phyloP scores from a whole-genome alignment of 2,888 invertebrate genomes.

The Microctonus aethiopoides region DNA sequence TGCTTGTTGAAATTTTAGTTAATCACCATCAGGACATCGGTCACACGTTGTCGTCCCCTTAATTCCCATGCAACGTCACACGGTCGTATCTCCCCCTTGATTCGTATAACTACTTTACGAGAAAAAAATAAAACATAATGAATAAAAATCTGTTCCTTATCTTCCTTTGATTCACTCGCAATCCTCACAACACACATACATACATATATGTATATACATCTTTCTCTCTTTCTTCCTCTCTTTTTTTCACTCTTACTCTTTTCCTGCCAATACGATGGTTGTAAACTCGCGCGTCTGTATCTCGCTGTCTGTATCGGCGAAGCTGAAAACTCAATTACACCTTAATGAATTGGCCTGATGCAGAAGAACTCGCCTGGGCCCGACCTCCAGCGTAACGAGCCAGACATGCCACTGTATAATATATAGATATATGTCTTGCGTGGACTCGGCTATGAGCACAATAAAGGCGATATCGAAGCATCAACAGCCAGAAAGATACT shows the following conservation, averaged over 20 bases:
- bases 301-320: constrained; percentile 58
- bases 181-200: constrained; percentile 12
- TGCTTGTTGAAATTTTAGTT: constrained; percentile 65
- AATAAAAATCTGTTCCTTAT: constrained; percentile 17
- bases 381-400: constrained; percentile 38
- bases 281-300: constrained; percentile 53
- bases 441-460: background rate
- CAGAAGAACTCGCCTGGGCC: constrained; percentile 41
- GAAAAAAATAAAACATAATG: background rate
- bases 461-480: background rate
- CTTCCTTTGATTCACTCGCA: constrained; percentile 22
- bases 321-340: constrained; percentile 67
- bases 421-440: background rate
- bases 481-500: background rate
- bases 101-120: background rate
- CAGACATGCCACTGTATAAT: constrained; percentile 37
- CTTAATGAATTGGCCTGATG: constrained; percentile 64
- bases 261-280: background rate
- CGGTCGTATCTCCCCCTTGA: background rate
- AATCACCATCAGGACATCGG: constrained; percentile 64
- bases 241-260: background rate
- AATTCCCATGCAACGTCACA: constrained; percentile 51
- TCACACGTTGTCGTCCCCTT: constrained; percentile 62
- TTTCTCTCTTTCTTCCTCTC: background rate
- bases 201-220: too few species aligned